Evolutionary conservation across 1,140 invertebrate genomes (phyloP).

Genomic region (Campodea augens): DNA sequence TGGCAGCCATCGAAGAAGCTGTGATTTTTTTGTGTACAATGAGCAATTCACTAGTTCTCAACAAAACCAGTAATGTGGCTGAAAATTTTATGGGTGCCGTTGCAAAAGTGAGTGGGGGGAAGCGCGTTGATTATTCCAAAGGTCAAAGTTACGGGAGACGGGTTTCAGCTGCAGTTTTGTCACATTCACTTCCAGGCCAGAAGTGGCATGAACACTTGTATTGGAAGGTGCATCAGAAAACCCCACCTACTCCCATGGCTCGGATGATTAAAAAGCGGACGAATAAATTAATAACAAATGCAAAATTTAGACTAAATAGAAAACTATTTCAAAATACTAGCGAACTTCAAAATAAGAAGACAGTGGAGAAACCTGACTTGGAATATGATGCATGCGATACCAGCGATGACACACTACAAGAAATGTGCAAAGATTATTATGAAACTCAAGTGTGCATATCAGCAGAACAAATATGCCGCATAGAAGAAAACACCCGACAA

Average conservation of each 20-base stretch:
- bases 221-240: background rate
- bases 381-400: background rate
- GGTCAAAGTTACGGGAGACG: background rate
- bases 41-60: background rate
- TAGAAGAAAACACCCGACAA: constrained; percentile 1
- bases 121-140: background rate
- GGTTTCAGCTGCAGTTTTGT: background rate
- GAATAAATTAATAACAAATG: background rate
- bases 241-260: background rate
- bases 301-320: background rate
- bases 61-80: background rate
- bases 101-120: background rate
- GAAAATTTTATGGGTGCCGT: background rate
- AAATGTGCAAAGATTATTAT: background rate
- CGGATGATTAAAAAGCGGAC: background rate
- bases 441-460: background rate
- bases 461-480: background rate
- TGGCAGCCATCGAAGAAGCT: background rate
- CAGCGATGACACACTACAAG: background rate
- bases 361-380: background rate
- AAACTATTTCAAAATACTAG: background rate
- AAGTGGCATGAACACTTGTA: background rate
- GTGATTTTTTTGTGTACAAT: background rate
- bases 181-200: background rate
- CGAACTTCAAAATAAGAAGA: background rate